Base-by-base conservation (phyloP, 2,113 vertebrate genomes). In the Chloroceryle aenea region DNA sequence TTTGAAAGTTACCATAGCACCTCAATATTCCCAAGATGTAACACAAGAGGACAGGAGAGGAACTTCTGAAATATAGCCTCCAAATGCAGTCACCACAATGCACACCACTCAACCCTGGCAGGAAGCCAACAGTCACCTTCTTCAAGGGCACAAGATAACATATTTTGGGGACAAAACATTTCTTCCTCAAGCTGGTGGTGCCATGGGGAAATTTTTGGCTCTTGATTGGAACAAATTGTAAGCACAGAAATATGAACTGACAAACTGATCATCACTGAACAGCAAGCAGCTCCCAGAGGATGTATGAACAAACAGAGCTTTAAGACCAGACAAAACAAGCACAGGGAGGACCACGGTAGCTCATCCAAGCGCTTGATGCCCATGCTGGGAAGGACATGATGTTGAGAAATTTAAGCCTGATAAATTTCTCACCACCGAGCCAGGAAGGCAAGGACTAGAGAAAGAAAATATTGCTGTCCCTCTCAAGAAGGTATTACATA, bases 1-100 rank as follows among this genome's bases (percentile, higher is more conserved):
- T 96, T 96, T 97, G 95, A 95, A 95, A 95, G 96, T 97, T 96
- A 88, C 96, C 96, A 97, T 96, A 96, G 95, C 86, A 92, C 92
- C 88, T 96, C 87, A 68, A 90, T 95, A 96, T 75, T 97, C 95
- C 95, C 95, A 96, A 96, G 95, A 90, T 68, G 88, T 93, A 94
- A 94, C 83, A 86, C 69, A 97, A 96, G 92, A 96, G 85, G 93
- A 96, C 68, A 94, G 53, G 61, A 92, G 80, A 93, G n/a, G 43
- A 95, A 93, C 90, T 94, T 90, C 88, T 88, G 75, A 96, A 96
- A 90, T 2, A 22, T 27, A 81, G 64, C 30, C 80, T 92, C 90
- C 47, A 84, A 92, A 78, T 75, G 73, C 2, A 2, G 79, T 90
- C 75, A 89, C 83, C 0, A 0, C 76, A 82, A 86, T 0, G 1